These are phyloP conservation scores for Astropecten irregularis DNA, from an alignment of 53 echinoderm and acorn worm genomes.

Conservation along the genomic window DNA sequence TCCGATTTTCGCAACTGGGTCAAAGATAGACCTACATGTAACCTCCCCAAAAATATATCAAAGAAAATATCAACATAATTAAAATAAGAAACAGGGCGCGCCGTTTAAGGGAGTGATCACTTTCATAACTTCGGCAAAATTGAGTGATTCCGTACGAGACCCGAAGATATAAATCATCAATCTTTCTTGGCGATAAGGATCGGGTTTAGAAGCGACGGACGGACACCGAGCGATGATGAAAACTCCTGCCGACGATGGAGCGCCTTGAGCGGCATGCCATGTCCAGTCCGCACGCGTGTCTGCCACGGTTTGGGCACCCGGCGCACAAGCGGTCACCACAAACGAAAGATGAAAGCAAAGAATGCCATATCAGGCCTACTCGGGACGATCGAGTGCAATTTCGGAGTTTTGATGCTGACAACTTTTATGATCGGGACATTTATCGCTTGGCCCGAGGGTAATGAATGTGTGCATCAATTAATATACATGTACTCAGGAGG, in stretches of 20 bases:
- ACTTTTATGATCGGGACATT: conserved; percentile 8
- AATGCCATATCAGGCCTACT: not conserved
- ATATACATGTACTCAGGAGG: conserved; percentile 22
- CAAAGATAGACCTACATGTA: no score
- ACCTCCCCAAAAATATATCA: no score
- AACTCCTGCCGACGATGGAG: conserved; percentile 11
- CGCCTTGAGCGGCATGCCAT: conserved; percentile 29
- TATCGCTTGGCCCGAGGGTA: conserved; percentile 30
- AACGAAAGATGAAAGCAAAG: not conserved
- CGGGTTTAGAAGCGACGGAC: conserved; percentile 3
- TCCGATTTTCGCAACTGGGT: no score
- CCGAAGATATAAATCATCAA: conserved; percentile 39
- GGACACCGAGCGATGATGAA: conserved; percentile 22
- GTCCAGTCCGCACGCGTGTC: conserved; percentile 11
- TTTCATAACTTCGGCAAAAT: conserved; percentile 23
- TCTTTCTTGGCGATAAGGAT: conserved; percentile 41
- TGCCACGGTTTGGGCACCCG: not conserved
- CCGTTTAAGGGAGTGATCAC: no score
- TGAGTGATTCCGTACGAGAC: conserved; percentile 1
- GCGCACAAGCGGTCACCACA: not conserved
- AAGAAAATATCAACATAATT: no score
- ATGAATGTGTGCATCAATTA: conserved; percentile 15
- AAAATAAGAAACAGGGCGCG: no score
- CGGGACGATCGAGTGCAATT: conserved; percentile 12
- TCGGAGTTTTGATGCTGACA: conserved; percentile 40